A percentile compares a stretch with the other conserved stretches of the same genome.
Evolutionary conservation across 2,113 vertebrate genomes (phyloP).

Genomic region (Cephalopholis sonnerati): DNA sequence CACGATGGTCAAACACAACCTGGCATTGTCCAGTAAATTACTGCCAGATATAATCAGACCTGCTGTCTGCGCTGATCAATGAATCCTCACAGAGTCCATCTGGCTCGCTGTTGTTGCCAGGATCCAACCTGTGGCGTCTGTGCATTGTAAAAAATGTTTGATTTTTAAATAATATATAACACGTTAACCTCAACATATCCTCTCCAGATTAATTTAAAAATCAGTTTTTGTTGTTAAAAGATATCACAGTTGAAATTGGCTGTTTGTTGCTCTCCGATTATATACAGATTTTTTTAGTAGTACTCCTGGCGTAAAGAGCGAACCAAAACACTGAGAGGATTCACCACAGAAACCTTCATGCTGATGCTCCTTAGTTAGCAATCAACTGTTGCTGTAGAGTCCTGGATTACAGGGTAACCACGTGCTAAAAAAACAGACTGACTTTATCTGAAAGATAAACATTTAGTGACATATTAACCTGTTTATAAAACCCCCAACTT

Average conservation of each 20-base stretch:
- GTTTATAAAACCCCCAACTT: background rate
- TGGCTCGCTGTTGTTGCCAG: background rate
- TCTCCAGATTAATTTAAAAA: background rate
- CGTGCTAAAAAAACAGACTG: too few species aligned
- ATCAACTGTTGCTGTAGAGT: too few species aligned
- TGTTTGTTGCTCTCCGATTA: background rate
- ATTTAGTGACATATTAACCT: background rate
- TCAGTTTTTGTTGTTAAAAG: background rate
- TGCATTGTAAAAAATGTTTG: background rate
- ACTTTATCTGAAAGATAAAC: background rate
- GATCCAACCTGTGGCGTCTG: too few species aligned
- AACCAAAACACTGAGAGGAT: background rate
- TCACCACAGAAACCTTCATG: too few species aligned
- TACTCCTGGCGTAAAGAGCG: background rate
- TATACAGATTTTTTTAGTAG: background rate
- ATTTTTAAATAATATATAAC: background rate
- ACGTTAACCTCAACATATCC: background rate
- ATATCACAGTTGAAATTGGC: background rate
- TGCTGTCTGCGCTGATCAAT: conserved; percentile 12
- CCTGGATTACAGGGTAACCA: too few species aligned
- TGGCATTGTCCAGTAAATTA: conserved; percentile 5
- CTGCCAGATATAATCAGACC: conserved; percentile 38
- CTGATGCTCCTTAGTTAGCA: too few species aligned
- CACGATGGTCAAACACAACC: conserved; percentile 45
- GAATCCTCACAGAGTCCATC: background rate